These are phyloP conservation scores for Drosophila quadrilineata DNA, from an alignment of 1,140 invertebrate species.

Conservation along the genomic window DNA sequence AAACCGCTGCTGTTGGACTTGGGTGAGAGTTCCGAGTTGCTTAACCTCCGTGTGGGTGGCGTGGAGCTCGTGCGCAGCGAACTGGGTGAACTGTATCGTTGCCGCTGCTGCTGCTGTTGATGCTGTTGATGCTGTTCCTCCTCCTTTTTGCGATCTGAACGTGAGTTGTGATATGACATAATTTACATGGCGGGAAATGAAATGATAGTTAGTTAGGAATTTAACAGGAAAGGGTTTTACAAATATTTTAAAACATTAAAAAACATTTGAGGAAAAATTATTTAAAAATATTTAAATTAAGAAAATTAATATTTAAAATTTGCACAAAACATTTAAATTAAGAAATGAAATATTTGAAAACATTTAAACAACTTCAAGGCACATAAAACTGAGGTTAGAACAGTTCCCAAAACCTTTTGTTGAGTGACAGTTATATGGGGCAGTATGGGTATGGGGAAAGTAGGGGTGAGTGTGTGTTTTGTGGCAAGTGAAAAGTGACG, in stretches of 20 bases:
- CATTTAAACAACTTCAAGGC: too few relatives aligned
- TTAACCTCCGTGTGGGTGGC: conserved; percentile 36
- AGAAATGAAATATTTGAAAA: too few relatives aligned
- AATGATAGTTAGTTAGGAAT: conserved; percentile 37
- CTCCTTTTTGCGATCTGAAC: conserved; percentile 71
- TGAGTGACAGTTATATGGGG: neutral
- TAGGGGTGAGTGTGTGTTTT: neutral
- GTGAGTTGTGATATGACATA: neutral
- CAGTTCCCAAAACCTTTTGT: too few relatives aligned
- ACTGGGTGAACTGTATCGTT: conserved; percentile 51
- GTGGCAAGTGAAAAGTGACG: neutral
- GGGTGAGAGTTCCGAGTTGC: conserved; percentile 57
- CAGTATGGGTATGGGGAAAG: neutral
- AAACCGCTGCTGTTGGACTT: conserved; percentile 46
- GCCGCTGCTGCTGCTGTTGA: conserved; percentile 32
- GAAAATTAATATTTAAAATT: too few relatives aligned
- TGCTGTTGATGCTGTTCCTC: conserved; percentile 50
- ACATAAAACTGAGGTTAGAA: too few relatives aligned
- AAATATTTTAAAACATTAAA: neutral
- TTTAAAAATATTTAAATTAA: too few relatives aligned
- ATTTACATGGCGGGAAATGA: conserved; percentile 20
- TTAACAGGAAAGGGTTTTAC: neutral
- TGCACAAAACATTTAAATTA: too few relatives aligned
- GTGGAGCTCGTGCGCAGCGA: conserved; percentile 29
- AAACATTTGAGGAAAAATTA: neutral